Base-by-base conservation (phyloP, 2,888 invertebrate species). In the Drosophila meridiana region DNA sequence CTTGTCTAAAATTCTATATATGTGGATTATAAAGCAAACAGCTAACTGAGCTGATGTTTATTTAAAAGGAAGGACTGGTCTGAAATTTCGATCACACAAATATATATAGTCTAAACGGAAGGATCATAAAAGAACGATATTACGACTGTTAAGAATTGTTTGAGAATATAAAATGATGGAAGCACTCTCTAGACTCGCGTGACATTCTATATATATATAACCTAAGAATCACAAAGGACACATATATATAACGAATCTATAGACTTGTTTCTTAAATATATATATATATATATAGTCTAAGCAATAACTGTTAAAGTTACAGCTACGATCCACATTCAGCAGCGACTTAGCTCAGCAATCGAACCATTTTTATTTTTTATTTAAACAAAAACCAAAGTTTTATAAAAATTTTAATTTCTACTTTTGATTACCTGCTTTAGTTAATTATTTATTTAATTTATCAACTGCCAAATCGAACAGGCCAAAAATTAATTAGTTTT, bases 331-430 rank as follows among this genome's bases (percentile, higher is more conserved):
- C 26, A 52, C 34, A 32, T 34, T 36, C 45, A 28, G n/a, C 30
- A 32, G 48, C 20, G 20, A 8, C 4, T 20, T 20, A 20, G 47
- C 52, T 34, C 52, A 52, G 4, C 34, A 34, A 11, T 3, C 52
- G 20, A 34, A 20, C 34, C 50, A 53, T 30, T 30, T 42, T 56
- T 1, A 40, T 40, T 40, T 3, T 8, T 8, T 42, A 58, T 20
- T 20, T 20, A 20, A 20, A 20, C 20, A 34, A 13, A 70, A 59
- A 58, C 36, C 57, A 78, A 78, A 79, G 79, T 60, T 43, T 59
- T 59, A 2, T 4, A 40, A 7, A 7, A 13, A n/a, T 53, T 14
- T 53, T 14, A 8, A 38, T 28, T 40, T 30, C 14, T 3, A 36
- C 8, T 26, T 38, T 28, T 4, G 3, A 9, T 20, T 14, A 55